A percentile compares a stretch with the other conserved stretches of the same genome.
phyloP scores from a whole-genome alignment of 2,797 vertebrate species.

The Phaenicophaeus curvirostris region DNA sequence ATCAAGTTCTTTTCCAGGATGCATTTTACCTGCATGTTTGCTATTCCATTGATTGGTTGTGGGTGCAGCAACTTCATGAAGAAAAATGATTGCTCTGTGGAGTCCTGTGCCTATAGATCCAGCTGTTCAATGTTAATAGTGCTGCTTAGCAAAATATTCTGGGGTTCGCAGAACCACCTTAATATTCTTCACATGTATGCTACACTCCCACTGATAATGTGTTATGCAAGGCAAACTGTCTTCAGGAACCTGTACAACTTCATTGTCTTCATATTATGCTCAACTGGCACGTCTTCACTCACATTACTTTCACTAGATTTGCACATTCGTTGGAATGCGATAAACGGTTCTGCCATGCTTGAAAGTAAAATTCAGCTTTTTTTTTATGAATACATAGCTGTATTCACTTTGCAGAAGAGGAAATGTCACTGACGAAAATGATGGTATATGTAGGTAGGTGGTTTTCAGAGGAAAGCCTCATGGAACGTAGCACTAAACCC shows the following conservation, averaged over 20 bases:
- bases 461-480: background rate
- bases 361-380: background rate
- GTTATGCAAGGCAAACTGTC: background rate
- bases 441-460: background rate
- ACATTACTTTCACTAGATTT: background rate
- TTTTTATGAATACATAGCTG: too few relatives aligned
- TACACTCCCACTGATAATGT: background rate
- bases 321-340: fast-evolving
- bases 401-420: background rate
- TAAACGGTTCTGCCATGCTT: background rate
- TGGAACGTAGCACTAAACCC: background rate
- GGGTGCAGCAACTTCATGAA: background rate
- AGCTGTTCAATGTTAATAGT: background rate
- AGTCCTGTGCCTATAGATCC: background rate
- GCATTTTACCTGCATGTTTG: background rate
- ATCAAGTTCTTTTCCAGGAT: background rate
- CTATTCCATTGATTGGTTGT: background rate
- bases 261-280: background rate
- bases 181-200: background rate
- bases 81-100: background rate
- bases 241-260: background rate
- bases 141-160: background rate
- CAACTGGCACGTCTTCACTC: background rate
- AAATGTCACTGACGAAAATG: background rate
- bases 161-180: background rate